Evolutionary conservation across 2,797 vertebrate genomes (phyloP), one percentile per base, ranked within the genome.

Genomic region (Rhynchotus rufescens): DNA sequence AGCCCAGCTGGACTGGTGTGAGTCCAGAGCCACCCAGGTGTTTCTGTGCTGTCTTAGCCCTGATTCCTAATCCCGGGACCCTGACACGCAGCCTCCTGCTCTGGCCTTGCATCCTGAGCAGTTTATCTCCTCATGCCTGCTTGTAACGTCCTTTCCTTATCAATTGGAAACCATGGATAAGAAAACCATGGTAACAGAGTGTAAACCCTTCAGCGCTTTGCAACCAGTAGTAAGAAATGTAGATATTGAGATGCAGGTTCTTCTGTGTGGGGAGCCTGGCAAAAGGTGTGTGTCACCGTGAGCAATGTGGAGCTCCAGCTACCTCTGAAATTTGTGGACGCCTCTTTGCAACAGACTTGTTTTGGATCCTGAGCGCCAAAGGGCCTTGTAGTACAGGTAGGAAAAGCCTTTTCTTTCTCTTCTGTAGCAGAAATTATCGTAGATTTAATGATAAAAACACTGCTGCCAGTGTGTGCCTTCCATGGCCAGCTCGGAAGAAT

Each of bases 1-100:
- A 71, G 32, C 15, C 34, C 40, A 1, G 2, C 34, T 56, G 21
- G 38, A 13, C 6, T 1, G 23, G 14, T 32, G 22, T 0, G 0
- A 14, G 20, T 60, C 68, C 26, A 52, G 57, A 78, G 36, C 28
- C 17, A 30, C 34, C 68, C 22, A 34, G 54, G 17, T 56, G 28
- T 30, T 56, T 56, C n/a, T 19, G 54, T 74, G 20, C 40, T 77
- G 32, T 16, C 17, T 80, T 28, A 64, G 21, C 23, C 26, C 16
- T 49, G 54, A 7, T 14, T 81, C 32, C 23, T 1, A 0, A 13
- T 34, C 47, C 49, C 68, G 66, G 42, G 16, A 56, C 1, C 0
- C 9, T 65, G 38, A 23, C 12, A 19, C 13, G 23, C 22, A 73
- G 15, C 13, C 26, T 36, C 9, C 0, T 16, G 25, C 19, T 16